Conservation (phyloP, 2,888 invertebrate genomes). For the Blastobasis lacticolella region DNA sequence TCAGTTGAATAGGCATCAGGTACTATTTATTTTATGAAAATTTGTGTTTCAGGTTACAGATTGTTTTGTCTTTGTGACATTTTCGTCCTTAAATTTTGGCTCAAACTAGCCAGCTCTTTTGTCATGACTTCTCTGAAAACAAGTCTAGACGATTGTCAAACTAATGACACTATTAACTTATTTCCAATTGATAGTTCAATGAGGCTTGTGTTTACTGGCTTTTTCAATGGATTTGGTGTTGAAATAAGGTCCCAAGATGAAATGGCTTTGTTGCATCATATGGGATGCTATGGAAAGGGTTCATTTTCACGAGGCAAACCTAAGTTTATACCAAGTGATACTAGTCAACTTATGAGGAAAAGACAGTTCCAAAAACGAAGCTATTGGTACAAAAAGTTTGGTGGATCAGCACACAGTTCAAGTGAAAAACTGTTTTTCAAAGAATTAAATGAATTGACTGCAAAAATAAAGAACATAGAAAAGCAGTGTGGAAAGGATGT, state of each 20-base stretch:
- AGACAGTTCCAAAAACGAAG: constrained; percentile 76
- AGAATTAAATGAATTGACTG: constrained; percentile 39
- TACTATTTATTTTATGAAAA: no score
- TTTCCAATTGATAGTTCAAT: constrained; percentile 54
- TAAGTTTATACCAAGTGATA: constrained; percentile 46
- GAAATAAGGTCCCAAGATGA: constrained; percentile 75
- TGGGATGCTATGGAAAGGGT: constrained; percentile 87
- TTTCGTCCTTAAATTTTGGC: constrained; percentile 48
- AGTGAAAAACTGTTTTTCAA: constrained; percentile 39
- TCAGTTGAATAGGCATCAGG: no score
- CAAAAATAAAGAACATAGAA: constrained; percentile 39
- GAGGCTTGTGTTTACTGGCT: constrained; percentile 70
- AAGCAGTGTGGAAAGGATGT: constrained; percentile 41
- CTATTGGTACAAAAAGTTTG: constrained; percentile 67
- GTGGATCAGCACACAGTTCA: constrained; percentile 21
- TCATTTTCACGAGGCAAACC: constrained; percentile 76
- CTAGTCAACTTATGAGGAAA: constrained; percentile 66
- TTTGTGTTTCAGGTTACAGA: no score
- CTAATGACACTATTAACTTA: constrained; percentile 55
- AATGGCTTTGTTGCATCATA: constrained; percentile 76
- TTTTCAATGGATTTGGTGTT: constrained; percentile 80
- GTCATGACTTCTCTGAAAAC: constrained; percentile 53
- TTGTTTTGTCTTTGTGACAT: constrained; percentile 21
- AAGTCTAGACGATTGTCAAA: constrained; percentile 58
- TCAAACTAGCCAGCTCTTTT: constrained; percentile 54